Evolutionary conservation across 2,113 vertebrate species (phyloP).

Genomic region (Dasyornis broadbenti): DNA sequence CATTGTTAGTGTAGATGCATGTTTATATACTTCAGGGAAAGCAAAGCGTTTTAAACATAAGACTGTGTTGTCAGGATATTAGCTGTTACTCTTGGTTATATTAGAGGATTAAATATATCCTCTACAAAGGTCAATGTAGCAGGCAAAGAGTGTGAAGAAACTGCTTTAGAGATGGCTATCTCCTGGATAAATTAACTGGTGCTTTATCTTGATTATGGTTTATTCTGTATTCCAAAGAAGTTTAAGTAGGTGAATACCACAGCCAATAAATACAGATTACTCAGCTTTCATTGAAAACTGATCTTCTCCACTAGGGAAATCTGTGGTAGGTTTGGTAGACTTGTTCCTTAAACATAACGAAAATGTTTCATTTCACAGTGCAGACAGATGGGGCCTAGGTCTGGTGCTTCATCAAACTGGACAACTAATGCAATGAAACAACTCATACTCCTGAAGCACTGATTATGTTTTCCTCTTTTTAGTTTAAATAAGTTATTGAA

Average conservation of each 20-base stretch:
- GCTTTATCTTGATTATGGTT: conserved; percentile 50
- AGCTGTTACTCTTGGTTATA: background rate
- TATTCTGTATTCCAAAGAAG: conserved; percentile 45
- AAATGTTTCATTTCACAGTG: conserved; percentile 23
- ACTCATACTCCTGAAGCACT: background rate
- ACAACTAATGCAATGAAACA: background rate
- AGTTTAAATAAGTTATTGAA: background rate
- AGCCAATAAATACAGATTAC: conserved; percentile 49
- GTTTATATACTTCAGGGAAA: background rate
- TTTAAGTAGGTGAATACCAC: conserved; percentile 19
- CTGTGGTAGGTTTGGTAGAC: background rate
- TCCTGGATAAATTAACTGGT: conserved; percentile 42
- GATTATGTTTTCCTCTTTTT: background rate
- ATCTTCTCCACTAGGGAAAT: conserved; percentile 26
- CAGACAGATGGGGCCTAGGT: background rate
- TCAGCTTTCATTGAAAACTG: conserved; percentile 38
- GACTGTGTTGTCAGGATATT: background rate
- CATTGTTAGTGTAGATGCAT: background rate
- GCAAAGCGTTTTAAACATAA: background rate
- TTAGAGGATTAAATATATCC: conserved; percentile 39
- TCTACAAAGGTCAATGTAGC: conserved; percentile 41
- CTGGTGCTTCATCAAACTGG: background rate
- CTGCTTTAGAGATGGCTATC: conserved; percentile 31
- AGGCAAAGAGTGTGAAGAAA: conserved; percentile 12
- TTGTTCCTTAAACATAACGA: background rate